Base-by-base conservation (phyloP, 1,140 invertebrate species). In the Drosophila hydei region DNA sequence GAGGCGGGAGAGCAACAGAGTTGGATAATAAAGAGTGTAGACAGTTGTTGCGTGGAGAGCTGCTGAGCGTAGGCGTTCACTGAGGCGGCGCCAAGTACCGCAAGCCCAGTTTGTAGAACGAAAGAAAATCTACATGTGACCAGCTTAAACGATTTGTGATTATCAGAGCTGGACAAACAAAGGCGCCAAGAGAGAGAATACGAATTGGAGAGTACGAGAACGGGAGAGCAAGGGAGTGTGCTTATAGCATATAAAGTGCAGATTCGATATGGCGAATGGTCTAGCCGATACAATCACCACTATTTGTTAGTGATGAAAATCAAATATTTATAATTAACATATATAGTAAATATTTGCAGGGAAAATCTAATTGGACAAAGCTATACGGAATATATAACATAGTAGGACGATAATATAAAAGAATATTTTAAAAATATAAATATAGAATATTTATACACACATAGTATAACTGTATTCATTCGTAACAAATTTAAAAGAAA, bases 61-160 rank as follows among this genome's bases (percentile, higher is more conserved):
- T 25, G 42, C 14, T 30, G 56, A 55, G 58, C 52, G 51, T 16
- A 56, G 48, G 64, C 51, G 63, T 62, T 61, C 79, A 84, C 75
- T 84, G 72, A 84, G 56, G 60, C 75, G 77, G 50, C 51, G 84
- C 58, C 67, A 40, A 77, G 65, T 77, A 85, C 80, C 80, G 80
- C 73, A 77, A 85, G 62, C 58, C 65, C 38, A 52, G 70, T 55
- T 84, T 79, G 63, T 54, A 70, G 60, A 70, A 56, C 68, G 16
- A 27, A 12, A 11, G 19, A 36, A 21, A 42, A 43, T 23, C n/a
- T 38, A 52, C 69, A 67, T 68, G 56, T 72, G 70, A 72, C 63
- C 64, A 72, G 55, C 40, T 19, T 56, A 58, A 58, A 58, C 45
- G 36, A 58, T 25, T 69, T 33, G 43, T 69, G 65, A 51, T 73